These are phyloP conservation scores for Sarcoramphus papa DNA, from an alignment of 2,797 vertebrate species.

Conservation along the genomic window DNA sequence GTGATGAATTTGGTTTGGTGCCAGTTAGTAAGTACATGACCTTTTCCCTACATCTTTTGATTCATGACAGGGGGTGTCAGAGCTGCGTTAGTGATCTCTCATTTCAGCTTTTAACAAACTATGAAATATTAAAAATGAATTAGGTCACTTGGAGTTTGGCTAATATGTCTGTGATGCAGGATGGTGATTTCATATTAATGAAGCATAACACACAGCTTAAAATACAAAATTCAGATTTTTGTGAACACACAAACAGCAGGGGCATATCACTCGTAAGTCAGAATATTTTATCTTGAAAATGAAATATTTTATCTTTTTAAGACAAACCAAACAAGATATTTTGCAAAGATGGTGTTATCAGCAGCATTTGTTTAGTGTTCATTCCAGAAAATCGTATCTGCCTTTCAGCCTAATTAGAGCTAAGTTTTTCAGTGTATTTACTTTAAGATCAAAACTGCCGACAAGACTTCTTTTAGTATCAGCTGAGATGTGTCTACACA, in stretches of 20 bases:
- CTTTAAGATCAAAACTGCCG: conserved; percentile 6
- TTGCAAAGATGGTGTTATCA: not conserved
- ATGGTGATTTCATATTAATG: conserved; percentile 28
- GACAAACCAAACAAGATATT: not conserved
- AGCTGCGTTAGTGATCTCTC: conserved; percentile 26
- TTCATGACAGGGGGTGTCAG: conserved; percentile 20
- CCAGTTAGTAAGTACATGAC: conserved; percentile 24
- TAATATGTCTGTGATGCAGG: conserved; percentile 17
- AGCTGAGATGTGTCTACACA: conserved; percentile 1
- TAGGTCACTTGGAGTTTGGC: not conserved
- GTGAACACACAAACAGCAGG: not conserved
- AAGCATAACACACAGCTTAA: conserved; percentile 1
- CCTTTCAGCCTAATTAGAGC: conserved; percentile 23
- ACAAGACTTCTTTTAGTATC: not conserved
- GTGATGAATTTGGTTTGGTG: conserved; percentile 32
- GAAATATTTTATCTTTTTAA: not conserved
- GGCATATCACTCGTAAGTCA: not conserved
- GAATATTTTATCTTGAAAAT: conserved; percentile 15
- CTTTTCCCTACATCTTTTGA: conserved; percentile 47
- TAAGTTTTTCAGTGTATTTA: conserved; percentile 24
- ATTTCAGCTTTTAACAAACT: conserved; percentile 50
- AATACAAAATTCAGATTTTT: not conserved
- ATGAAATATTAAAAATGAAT: conserved; percentile 63
- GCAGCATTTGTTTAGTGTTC: not conserved
- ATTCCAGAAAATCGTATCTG: not conserved